Percentiles rank a stretch among this genome's conserved stretches.
These are phyloP conservation scores for Vicugna pacos DNA, from an alignment of 2,113 vertebrate species.

Conservation along the genomic window DNA sequence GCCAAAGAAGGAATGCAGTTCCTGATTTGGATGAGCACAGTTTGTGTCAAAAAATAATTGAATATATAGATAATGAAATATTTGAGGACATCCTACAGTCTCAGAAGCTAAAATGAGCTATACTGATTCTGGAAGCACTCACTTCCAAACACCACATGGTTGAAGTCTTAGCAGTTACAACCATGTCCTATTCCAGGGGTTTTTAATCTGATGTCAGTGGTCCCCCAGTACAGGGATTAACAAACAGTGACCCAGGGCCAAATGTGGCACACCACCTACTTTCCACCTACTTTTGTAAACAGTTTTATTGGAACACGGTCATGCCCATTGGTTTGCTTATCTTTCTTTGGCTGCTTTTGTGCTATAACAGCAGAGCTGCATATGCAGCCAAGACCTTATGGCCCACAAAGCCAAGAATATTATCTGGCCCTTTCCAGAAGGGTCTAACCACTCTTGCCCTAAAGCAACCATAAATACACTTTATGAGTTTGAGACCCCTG, in stretches of 20 bases:
- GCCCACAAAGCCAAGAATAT: not conserved
- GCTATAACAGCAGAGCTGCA: not conserved
- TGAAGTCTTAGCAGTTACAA: not conserved
- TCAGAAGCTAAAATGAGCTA: not conserved
- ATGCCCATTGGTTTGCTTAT: not conserved
- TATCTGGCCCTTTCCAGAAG: not conserved
- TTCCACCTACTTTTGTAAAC: not conserved
- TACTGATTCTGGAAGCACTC: not conserved
- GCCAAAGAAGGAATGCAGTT: not conserved
- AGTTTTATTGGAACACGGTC: not conserved
- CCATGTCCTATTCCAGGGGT: not conserved
- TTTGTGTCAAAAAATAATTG: not conserved
- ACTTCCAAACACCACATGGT: not conserved
- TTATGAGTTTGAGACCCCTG: not conserved
- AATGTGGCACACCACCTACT: not conserved
- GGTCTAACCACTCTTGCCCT: not conserved
- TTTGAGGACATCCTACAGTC: not conserved
- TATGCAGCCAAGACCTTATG: not conserved
- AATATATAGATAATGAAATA: not conserved
- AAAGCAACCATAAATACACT: not conserved
- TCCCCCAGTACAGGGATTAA: not conserved
- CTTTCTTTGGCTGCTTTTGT: not conserved
- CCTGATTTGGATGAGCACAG: not conserved
- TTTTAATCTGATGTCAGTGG: not conserved
- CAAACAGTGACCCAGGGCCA: not conserved